Base-by-base conservation (phyloP, 2,113 vertebrate species). In the Lampris incognitus region DNA sequence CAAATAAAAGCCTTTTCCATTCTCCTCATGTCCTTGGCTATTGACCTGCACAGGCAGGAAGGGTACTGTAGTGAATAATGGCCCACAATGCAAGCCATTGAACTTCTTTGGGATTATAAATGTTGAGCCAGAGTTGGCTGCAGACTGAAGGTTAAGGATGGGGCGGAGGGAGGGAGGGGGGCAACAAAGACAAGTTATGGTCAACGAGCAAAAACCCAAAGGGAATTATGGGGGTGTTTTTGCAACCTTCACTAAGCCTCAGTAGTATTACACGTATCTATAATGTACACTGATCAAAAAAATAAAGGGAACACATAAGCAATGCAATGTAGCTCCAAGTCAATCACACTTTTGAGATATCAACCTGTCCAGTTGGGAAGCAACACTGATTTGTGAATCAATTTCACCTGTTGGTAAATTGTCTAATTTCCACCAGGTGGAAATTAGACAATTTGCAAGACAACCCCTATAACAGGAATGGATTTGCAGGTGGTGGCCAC, bases 31-130 rank as follows among this genome's bases (percentile, higher is more conserved):
- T 84, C 73, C 66, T 66, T 75, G 75, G 74, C 75, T 79, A 69
- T 76, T 83, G 85, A 88, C 82, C 85, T 67, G 73, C 56, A 51
- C n/a, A 66, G 72, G 13, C 10, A 84, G 62, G 50, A 85, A 87
- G 78, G 67, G 69, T 82, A 81, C 60, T 78, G 78, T 75, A 88
- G 86, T 87, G 84, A 91, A 82, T 88, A 89, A 89, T 81, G 69
- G 74, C 42, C 57, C 60, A 60, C 74, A 67, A 57, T 77, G 69
- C 11, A 50, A 72, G 71, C 63, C 82, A 85, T 74, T 90, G 76
- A 87, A 76, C 74, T 72, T 72, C 67, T 84, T 51, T 66, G 56
- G 74, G 79, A 83, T 84, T 83, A 86, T 76, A 56, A 75, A 66
- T 72, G 58, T 77, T 74, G 84, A 85, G 84, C 85, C 90, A 79